Base-by-base conservation (phyloP, 2,888 invertebrate genomes). In the Bedellia somnulentella region DNA sequence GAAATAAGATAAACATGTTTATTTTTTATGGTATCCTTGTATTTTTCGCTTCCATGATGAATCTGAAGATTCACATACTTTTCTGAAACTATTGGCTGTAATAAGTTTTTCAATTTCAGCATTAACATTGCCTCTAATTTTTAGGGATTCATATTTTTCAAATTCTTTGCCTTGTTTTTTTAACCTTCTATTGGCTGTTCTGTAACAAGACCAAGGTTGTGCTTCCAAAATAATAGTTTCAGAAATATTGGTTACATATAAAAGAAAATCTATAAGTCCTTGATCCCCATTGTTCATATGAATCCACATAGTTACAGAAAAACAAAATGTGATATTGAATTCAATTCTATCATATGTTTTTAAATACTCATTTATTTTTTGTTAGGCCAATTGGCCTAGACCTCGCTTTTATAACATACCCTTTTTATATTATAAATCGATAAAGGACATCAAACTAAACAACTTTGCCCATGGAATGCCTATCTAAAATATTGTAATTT, bases 271-370 rank as follows among this genome's bases (percentile, higher is more conserved):
- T 31, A 67, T 45, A 21, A 93, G 57, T 0, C 89, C 89, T 4
- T 63, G 56, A 66, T 93, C 93, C 4, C 90, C 88, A 58, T 86
- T 76, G 56, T 93, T 92, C 14, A 93, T 55, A 60, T 93, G 93
- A 46, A 93, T 88, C 93, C 93, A 93, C 90, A 93, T 90, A 11
- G 90, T 88, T 16, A 90, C 80, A 5, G 92, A 91, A 52, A 92
- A 90, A 51, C 88, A 87, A 55, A 88, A 89, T 28, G 81, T 76
- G 3, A 82, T 68, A 61, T 86, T 82, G 64, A 88, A 90, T 35
- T 54, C 68, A 0, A 45, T 28, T 27, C 61, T 73, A 1, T 63
- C 45, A 36, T 62, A 41, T 2, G 38, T 39, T 16, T 47, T 34
- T 30, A 88, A 58, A 54, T 78, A 84, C 0, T 57, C 39, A 5